A percentile compares a stretch with the other conserved stretches of the same genome.
phyloP scores from a whole-genome alignment of 2,888 invertebrate genomes.

The Ferrisia virgata region DNA sequence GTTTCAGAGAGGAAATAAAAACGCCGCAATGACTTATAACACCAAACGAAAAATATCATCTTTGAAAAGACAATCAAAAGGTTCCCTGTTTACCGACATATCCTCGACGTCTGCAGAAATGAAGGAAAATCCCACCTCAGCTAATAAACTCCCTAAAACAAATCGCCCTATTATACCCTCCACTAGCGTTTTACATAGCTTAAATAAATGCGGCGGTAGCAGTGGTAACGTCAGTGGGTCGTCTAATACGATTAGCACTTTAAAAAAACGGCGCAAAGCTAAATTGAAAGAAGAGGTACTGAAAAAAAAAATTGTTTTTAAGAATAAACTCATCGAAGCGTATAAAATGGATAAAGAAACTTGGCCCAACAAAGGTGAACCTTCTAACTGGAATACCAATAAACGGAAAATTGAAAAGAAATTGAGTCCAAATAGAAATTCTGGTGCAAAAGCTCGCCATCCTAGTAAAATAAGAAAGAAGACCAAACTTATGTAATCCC shows the following conservation, averaged over 20 bases:
- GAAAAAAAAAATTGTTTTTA: slow-evolving; percentile 15
- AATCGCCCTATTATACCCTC: background rate
- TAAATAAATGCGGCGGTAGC: slow-evolving; percentile 16
- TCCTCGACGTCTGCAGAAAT: background rate
- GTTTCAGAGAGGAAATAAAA: slow-evolving; percentile 45
- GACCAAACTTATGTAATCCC: slow-evolving; percentile 9
- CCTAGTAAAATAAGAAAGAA: slow-evolving; percentile 37
- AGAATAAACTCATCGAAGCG: slow-evolving; percentile 5
- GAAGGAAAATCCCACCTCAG: background rate
- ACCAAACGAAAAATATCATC: slow-evolving; percentile 30
- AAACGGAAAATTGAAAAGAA: slow-evolving; percentile 43
- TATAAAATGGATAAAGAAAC: slow-evolving; percentile 6
- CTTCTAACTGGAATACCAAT: slow-evolving; percentile 17
- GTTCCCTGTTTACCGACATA: background rate
- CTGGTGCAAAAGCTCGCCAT: slow-evolving; percentile 12
- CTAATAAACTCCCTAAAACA: background rate
- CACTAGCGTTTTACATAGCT: background rate
- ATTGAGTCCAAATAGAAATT: slow-evolving; percentile 23
- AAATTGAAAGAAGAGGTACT: background rate
- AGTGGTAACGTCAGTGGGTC: background rate
- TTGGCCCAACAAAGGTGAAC: background rate
- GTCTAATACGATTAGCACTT: background rate
- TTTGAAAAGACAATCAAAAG: slow-evolving; percentile 32
- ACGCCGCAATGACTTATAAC: slow-evolving; percentile 8
- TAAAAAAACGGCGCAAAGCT: slow-evolving; percentile 22